Base-by-base conservation (phyloP, 2,888 invertebrate genomes). In the Drosophila incognita region DNA sequence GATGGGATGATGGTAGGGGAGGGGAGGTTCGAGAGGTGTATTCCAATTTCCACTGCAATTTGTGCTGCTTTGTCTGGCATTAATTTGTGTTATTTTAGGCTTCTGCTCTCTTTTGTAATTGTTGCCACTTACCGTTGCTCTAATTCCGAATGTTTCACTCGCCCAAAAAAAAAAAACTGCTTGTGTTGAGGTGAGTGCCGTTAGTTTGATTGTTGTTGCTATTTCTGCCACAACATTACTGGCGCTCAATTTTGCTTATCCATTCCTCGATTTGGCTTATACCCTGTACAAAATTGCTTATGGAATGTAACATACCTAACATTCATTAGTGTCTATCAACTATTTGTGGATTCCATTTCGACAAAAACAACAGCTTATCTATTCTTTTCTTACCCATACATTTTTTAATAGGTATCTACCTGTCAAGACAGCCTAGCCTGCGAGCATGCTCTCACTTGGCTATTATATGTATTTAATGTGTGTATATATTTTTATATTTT, bases 41-140 rank as follows among this genome's bases (percentile, higher is more conserved):
- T 38, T 56, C 54, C 56, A 80, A 71, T 81, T 81, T 79, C 81
- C 71, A 67, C 72, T 67, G 79, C 76, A 82, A 76, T 72, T 81
- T 82, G 46, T 46, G 74, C 40, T 76, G 71, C 73, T 71, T 69
- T 67, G 46, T 77, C 71, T 83, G 65, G 66, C 78, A 68, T 58
- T 77, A 74, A 75, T 83, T 75, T 70, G 60, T 53, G 56, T 63
- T 67, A 70, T 72, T 78, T 76, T 62, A 51, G 57, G 46, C 52
- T 46, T 8, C 38, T 57, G 61, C 69, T 66, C 66, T 77, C 61
- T 69, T 72, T 74, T 69, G 58, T 79, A 84, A 84, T 82, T 79
- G 81, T 67, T 82, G 76, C 74, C 73, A 81, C 72, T 77, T 87
- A 79, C 74, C 68, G 57, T 35, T 82, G 82, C 74, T 84, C 82